These are phyloP conservation scores for Ondatra zibethicus DNA, from an alignment of 2,113 vertebrate species.

Conservation along the genomic window DNA sequence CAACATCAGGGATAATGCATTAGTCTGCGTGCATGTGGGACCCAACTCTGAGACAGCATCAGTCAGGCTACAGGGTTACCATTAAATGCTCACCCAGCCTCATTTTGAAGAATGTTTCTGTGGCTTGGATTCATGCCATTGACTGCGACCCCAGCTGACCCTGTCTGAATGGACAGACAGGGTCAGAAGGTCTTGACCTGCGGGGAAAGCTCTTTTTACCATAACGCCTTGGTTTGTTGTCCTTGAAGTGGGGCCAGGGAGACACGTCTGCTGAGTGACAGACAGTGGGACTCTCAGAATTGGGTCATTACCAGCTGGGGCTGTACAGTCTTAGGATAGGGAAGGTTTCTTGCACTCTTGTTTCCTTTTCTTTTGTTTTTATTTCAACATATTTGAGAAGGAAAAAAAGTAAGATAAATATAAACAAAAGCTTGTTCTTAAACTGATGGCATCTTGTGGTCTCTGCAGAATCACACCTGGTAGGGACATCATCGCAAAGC, in stretches of 20 bases:
- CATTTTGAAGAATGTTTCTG: neutral
- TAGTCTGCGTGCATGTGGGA: neutral
- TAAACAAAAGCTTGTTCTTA: neutral
- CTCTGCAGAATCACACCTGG: neutral
- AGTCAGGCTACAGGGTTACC: neutral
- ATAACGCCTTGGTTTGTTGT: slow-evolving; percentile 33
- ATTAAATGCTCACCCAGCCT: slow-evolving; percentile 67
- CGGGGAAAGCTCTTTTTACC: slow-evolving; percentile 10
- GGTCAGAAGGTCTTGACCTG: neutral
- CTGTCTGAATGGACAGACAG: neutral
- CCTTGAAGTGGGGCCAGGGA: slow-evolving; percentile 63
- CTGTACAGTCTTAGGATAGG: neutral
- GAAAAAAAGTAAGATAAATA: neutral
- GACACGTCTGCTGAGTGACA: neutral
- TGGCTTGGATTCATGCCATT: neutral
- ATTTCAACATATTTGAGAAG: neutral
- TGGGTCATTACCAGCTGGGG: neutral
- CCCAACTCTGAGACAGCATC: neutral
- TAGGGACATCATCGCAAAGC: neutral
- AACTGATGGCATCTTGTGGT: neutral
- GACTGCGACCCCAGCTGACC: slow-evolving; percentile 52
- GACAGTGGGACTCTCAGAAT: neutral
- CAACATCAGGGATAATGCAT: slow-evolving; percentile 39
- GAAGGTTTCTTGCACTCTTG: neutral
- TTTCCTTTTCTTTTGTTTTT: neutral